Conservation (phyloP, 2,888 invertebrate species). For the Troglohyphantes excavatus region DNA sequence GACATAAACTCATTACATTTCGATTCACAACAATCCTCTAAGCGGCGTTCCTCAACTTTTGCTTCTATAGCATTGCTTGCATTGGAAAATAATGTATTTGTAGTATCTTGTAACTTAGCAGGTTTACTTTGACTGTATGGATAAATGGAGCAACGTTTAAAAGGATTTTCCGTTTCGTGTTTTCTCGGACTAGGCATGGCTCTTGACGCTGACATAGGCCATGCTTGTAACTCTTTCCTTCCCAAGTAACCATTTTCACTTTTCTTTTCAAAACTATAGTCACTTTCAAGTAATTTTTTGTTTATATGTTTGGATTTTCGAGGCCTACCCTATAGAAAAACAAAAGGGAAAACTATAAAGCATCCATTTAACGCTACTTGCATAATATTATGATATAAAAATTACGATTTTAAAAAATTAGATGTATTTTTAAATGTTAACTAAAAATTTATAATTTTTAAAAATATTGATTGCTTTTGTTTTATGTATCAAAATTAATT, state of each 20-base stretch:
- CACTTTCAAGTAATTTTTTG: neutral
- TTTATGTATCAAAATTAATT: no score
- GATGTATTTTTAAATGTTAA: no score
- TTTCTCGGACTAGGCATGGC: neutral
- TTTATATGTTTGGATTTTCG: neutral
- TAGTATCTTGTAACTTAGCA: neutral
- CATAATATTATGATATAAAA: no score
- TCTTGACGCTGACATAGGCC: neutral
- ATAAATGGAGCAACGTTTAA: neutral
- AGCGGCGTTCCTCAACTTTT: neutral
- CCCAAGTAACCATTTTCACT: neutral
- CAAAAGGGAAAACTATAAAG: no score
- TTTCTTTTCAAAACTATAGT: conserved; percentile 15
- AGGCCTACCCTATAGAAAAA: conserved; percentile 29
- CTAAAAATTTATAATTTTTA: no score
- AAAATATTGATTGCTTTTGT: no score
- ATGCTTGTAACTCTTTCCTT: neutral
- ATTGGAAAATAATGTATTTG: neutral
- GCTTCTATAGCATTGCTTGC: neutral
- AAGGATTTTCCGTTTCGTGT: neutral
- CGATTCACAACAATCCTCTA: neutral
- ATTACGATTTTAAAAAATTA: no score
- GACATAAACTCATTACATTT: neutral
- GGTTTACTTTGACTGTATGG: neutral
- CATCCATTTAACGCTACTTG: no score